Conservation (phyloP, 1,140 invertebrate species). For the Tetramorium parvispinum region DNA sequence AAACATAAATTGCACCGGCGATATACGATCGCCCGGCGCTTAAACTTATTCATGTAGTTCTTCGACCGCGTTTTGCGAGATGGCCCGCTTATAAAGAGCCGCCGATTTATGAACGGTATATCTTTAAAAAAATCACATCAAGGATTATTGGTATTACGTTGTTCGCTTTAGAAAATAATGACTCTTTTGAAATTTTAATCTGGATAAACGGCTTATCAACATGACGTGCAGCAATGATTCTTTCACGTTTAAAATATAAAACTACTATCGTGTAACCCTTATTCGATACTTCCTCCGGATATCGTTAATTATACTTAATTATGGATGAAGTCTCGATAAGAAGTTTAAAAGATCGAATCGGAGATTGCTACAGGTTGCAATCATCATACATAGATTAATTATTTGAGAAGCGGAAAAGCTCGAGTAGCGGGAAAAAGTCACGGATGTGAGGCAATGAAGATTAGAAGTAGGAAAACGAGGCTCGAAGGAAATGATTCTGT, state of each 20-base stretch:
- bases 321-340: constrained; percentile 70
- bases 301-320: constrained; percentile 71
- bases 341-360: constrained; percentile 65
- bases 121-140: constrained; percentile 18
- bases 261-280: constrained; percentile 3
- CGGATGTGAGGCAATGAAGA: constrained; percentile 15
- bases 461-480: constrained; percentile 3
- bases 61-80: constrained; percentile 16
- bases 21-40: constrained; percentile 56
- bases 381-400: neutral
- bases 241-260: constrained; percentile 36
- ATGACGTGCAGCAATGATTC: neutral
- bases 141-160: constrained; percentile 17
- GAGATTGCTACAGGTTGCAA: constrained; percentile 16
- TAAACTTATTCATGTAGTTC: constrained; percentile 53
- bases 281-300: constrained; percentile 55
- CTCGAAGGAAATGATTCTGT: constrained; percentile 38
- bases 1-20: constrained; percentile 69
- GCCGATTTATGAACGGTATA: constrained; percentile 8
- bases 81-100: neutral
- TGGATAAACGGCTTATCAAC: neutral
- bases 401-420: constrained; percentile 11
- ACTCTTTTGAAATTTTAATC: neutral
- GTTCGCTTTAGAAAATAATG: constrained; percentile 10
- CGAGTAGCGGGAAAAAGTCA: neutral